These are phyloP conservation scores for Alces alces DNA, from an alignment of 2,113 vertebrate genomes.

Conservation along the genomic window DNA sequence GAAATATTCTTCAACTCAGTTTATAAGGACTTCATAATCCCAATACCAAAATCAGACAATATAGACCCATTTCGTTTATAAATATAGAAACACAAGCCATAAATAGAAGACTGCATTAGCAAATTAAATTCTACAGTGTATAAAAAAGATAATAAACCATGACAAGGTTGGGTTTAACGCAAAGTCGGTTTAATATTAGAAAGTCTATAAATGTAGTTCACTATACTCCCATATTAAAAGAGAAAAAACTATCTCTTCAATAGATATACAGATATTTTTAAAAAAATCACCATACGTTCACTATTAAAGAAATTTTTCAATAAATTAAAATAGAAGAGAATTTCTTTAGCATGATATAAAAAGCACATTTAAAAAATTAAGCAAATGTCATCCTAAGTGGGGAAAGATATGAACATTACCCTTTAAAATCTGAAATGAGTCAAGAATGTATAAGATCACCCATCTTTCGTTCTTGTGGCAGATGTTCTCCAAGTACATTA, in stretches of 20 bases:
- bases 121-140: constrained; percentile 29
- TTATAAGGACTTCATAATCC: background rate
- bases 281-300: background rate
- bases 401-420: background rate
- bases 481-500: background rate
- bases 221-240: background rate
- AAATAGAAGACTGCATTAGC: background rate
- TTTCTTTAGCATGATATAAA: background rate
- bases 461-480: background rate
- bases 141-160: constrained; percentile 21
- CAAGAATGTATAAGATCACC: background rate
- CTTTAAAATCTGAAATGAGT: background rate
- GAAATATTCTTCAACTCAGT: background rate
- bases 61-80: background rate
- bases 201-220: background rate
- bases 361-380: background rate
- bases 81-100: background rate
- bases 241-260: background rate
- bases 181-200: constrained; percentile 11
- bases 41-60: background rate
- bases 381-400: background rate
- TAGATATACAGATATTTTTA: background rate
- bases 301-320: constrained; percentile 20
- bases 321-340: background rate
- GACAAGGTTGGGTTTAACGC: background rate